These are phyloP conservation scores for Himalopsyche anomala DNA, from an alignment of 2,888 invertebrate species.

Conservation along the genomic window DNA sequence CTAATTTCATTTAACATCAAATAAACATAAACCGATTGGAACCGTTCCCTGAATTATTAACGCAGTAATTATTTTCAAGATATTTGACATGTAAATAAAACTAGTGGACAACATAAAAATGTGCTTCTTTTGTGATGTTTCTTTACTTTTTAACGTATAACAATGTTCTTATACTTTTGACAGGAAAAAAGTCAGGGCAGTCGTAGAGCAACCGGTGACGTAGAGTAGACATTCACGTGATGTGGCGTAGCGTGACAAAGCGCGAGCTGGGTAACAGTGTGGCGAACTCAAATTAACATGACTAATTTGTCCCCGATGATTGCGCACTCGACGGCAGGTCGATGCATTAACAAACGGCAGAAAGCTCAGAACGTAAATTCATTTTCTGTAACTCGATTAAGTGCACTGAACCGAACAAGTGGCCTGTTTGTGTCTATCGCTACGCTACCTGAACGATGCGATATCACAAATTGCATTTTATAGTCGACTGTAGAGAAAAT, in stretches of 20 bases:
- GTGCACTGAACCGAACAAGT: constrained; percentile 35
- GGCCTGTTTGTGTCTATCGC: constrained; percentile 11
- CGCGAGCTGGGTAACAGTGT: not conserved
- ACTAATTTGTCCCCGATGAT: constrained; percentile 52
- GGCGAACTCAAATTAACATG: constrained; percentile 53
- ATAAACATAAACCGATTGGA: too few species aligned
- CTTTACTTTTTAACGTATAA: too few species aligned
- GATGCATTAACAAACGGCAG: constrained; percentile 54
- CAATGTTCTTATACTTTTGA: not conserved
- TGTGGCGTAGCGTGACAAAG: constrained; percentile 21
- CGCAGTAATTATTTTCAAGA: too few species aligned
- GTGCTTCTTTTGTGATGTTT: too few species aligned
- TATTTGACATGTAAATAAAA: too few species aligned
- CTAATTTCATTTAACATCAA: too few species aligned
- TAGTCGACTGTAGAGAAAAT: not conserved
- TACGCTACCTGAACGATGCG: not conserved
- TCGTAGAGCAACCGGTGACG: constrained; percentile 5
- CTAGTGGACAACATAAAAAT: too few species aligned
- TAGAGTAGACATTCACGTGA: constrained; percentile 18
- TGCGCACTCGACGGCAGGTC: constrained; percentile 48
- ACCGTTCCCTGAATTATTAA: too few species aligned
- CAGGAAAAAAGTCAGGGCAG: not conserved
- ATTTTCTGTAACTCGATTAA: constrained; percentile 60
- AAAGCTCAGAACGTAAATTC: constrained; percentile 56
- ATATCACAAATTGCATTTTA: constrained; percentile 15